Conservation (phyloP, 1,140 invertebrate species). For the Drosophila aff. region DNA sequence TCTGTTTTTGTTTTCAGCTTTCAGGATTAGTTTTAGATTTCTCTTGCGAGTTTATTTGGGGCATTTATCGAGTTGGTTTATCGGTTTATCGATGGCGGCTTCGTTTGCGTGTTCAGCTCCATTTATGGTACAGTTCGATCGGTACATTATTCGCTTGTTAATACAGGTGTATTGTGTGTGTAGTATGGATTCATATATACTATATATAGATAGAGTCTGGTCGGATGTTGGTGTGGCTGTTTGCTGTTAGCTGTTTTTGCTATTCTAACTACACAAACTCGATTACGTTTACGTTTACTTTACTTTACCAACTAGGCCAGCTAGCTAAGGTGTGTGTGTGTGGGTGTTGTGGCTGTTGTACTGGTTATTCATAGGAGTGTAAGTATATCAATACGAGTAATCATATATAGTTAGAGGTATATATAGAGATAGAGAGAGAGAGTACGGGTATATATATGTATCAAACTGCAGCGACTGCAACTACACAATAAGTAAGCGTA, state of each 20-base stretch:
- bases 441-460: conserved; percentile 50
- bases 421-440: conserved; percentile 42
- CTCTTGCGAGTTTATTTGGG: conserved; percentile 44
- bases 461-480: conserved; percentile 60
- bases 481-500: conserved; percentile 65
- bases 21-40: conserved; percentile 29
- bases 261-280: conserved; percentile 60
- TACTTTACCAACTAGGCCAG: conserved; percentile 49
- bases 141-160: conserved; percentile 37
- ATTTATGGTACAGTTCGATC: conserved; percentile 27
- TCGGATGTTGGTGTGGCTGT: conserved; percentile 26
- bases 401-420: conserved; percentile 42
- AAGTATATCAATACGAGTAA: conserved; percentile 49
- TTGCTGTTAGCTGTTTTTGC: conserved; percentile 18
- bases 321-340: conserved; percentile 38
- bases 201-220: conserved; percentile 15
- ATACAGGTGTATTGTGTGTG: conserved; percentile 7
- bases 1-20: conserved; percentile 11
- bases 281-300: conserved; percentile 49
- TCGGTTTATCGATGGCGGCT: conserved; percentile 18
- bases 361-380: conserved; percentile 40
- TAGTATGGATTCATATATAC: not conserved
- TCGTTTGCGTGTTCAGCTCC: conserved; percentile 27
- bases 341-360: conserved; percentile 24
- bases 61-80: conserved; percentile 42